Evolutionary conservation across 2,113 vertebrate genomes (phyloP).

Genomic region (Sisor rabdophorus): DNA sequence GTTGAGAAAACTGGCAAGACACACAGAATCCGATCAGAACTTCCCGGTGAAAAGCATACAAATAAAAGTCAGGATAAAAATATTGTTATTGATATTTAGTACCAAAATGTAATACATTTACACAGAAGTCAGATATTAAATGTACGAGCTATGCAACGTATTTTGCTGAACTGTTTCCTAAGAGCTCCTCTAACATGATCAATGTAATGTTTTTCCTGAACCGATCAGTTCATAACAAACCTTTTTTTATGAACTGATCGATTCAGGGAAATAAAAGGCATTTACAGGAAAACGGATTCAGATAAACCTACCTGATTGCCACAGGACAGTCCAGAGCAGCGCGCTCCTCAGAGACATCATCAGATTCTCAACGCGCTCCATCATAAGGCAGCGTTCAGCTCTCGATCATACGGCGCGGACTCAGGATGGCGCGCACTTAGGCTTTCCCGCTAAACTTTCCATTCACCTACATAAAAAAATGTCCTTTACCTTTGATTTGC

Average conservation of each 20-base stretch:
- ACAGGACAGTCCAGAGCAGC: slow-evolving; percentile 59
- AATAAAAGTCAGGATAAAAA: neutral
- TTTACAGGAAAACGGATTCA: neutral
- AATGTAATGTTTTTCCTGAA: neutral
- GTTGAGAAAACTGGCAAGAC: neutral
- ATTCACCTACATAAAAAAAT: neutral
- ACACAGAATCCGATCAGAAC: neutral
- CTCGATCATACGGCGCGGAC: too few species aligned
- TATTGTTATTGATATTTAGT: neutral
- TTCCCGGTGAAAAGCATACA: neutral
- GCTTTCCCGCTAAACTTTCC: neutral
- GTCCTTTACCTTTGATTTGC: neutral
- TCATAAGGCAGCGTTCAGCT: slow-evolving; percentile 35
- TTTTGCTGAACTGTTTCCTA: neutral
- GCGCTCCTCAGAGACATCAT: slow-evolving; percentile 53
- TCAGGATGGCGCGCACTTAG: neutral
- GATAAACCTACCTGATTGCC: slow-evolving; percentile 59
- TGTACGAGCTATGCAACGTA: neutral
- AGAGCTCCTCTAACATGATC: neutral
- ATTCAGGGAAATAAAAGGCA: neutral
- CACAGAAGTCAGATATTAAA: neutral
- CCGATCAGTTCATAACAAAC: neutral
- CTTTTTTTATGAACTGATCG: neutral
- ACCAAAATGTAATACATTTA: neutral
- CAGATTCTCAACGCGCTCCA: slow-evolving; percentile 57